Base-by-base conservation (phyloP, 2,888 invertebrate species). In the Ormyrus pomaceus region DNA sequence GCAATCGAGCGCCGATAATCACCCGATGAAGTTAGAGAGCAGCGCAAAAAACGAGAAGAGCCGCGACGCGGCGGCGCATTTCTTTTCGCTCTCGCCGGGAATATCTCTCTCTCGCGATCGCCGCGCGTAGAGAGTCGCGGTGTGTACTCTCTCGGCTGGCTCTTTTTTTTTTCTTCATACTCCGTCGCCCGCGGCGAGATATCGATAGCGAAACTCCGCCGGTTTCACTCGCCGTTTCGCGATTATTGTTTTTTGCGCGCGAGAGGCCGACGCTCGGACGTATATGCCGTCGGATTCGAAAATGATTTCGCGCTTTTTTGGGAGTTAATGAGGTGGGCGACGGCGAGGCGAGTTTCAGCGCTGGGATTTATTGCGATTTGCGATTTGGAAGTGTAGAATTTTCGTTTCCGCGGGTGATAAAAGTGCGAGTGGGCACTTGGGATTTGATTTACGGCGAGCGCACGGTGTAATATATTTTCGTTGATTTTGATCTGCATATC, bases 141-240 rank as follows among this genome's bases (percentile, higher is more conserved):
- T 19, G 19, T 19, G 19, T 19, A 19, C 19, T 13, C 13, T 13
- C 13, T 13, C 13, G 13, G 13, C 13, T 19, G 19, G 19, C 19
- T 19, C 19, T 13, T 19, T 19, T 19, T 19, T 50, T 56, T 58
- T 65, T 74, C 19, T 48, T 65, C 50, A 11, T 56, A 9, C 46
- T 62, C 6, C 13, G 55, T 55, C 73, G 73, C 73, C 50, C 65
- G 50, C 56, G 65, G 73, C 65, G 55, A 34, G 46, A 64, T 55
- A 73, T 56, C 73, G 73, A 73, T 73, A 69, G 69, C 69, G 69
- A 69, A 69, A 64, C 64, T 56, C 10, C 7, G 0, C 48, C 56
- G 69, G 56, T 69, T 69, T 69, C 58, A 69, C 68, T 55, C 48
- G n/a, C 51, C 66, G 46, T 2, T 19, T 5, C 34, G 71, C 2